These are phyloP conservation scores for Zeus faber DNA, from an alignment of 2,113 vertebrate genomes.

Conservation along the genomic window DNA sequence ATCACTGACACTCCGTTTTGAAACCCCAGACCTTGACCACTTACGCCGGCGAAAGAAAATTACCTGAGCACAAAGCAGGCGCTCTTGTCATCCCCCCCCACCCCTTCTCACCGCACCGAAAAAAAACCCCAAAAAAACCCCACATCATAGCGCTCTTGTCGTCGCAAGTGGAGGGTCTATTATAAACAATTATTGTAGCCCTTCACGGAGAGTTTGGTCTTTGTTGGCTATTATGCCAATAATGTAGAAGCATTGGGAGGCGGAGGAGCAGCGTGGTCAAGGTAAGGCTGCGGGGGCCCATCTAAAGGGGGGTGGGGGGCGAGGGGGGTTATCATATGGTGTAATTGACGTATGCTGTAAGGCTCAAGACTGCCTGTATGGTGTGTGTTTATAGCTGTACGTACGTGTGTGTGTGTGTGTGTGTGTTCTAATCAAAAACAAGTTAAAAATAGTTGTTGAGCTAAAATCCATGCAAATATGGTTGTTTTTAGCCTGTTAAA, in stretches of 20 bases:
- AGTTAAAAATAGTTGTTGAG: no score
- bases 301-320: slow-evolving; percentile 34
- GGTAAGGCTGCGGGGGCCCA: slow-evolving; percentile 61
- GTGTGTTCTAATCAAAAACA: no score
- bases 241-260: slow-evolving; percentile 53
- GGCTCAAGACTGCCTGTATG: no score
- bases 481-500: no score
- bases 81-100: slow-evolving; percentile 61
- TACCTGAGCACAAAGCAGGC: slow-evolving; percentile 67
- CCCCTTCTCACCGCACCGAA: no score
- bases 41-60: slow-evolving; percentile 73
- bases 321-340: slow-evolving; percentile 2
- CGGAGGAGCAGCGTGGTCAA: slow-evolving; percentile 60
- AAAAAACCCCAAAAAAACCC: slow-evolving; percentile 35
- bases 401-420: no score
- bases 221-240: slow-evolving; percentile 65
- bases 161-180: slow-evolving; percentile 71
- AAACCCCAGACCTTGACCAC: slow-evolving; percentile 70
- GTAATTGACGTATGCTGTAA: slow-evolving; percentile 19
- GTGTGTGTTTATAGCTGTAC: slow-evolving; percentile 3
- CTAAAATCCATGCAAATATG: no score
- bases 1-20: slow-evolving; percentile 44
- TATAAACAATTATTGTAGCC: slow-evolving; percentile 74
- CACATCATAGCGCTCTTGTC: slow-evolving; percentile 65
- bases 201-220: slow-evolving; percentile 70